Evolutionary conservation across 2,888 invertebrate genomes (phyloP).

Genomic region (Scrobipalpa atriplicella): DNA sequence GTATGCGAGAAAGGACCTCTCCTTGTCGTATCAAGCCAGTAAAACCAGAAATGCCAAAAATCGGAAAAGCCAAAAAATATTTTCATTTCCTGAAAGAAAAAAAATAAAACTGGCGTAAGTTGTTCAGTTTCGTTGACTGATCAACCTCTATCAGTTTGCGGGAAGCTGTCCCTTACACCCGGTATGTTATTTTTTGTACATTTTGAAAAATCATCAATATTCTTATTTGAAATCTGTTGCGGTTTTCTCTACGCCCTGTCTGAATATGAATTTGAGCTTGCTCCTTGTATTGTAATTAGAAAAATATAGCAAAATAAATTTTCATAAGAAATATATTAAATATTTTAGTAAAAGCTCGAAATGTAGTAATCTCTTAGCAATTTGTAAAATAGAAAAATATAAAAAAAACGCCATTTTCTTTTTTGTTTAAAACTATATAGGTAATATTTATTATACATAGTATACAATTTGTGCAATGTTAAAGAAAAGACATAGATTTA

Average conservation of each 20-base stretch:
- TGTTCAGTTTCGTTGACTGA: too few relatives aligned
- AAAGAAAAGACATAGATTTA: constrained; percentile 26
- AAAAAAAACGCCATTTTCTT: not conserved
- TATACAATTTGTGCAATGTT: constrained; percentile 10
- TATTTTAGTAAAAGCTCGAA: constrained; percentile 22
- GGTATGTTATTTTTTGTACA: too few relatives aligned
- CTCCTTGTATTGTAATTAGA: constrained; percentile 32
- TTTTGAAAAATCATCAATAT: too few relatives aligned
- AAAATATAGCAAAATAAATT: constrained; percentile 7
- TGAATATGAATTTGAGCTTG: constrained; percentile 38
- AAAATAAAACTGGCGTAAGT: too few relatives aligned
- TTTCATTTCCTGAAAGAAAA: too few relatives aligned
- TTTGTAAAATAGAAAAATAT: constrained; percentile 5
- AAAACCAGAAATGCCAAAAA: too few relatives aligned
- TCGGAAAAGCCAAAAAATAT: too few relatives aligned
- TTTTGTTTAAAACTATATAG: not conserved
- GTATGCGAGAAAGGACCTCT: too few relatives aligned
- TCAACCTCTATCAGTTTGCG: too few relatives aligned
- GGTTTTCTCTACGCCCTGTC: not conserved
- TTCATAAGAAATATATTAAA: constrained; percentile 6
- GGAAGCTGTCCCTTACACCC: too few relatives aligned
- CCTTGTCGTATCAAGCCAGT: too few relatives aligned
- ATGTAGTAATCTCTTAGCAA: constrained; percentile 15
- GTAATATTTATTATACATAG: not conserved
- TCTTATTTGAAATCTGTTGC: not conserved